phyloP scores from a whole-genome alignment of 2,888 invertebrate species.

The Microplitis manilae region DNA sequence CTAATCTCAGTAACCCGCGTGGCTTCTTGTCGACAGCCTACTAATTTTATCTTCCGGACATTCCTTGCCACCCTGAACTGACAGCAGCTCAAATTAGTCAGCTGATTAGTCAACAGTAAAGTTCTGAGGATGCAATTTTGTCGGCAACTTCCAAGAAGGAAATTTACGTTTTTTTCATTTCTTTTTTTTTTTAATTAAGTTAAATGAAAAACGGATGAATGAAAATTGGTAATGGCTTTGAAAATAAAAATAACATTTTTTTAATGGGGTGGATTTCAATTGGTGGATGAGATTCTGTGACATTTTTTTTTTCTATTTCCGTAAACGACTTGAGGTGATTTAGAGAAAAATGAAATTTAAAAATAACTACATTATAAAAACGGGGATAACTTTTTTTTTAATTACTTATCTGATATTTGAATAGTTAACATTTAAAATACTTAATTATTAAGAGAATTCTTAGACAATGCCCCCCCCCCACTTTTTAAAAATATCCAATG shows the following conservation, averaged over 20 bases:
- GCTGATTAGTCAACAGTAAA: conserved; percentile 56
- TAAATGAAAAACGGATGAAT: conserved; percentile 14
- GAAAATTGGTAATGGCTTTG: conserved; percentile 23
- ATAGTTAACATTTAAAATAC: too few species aligned
- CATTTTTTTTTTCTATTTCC: not conserved
- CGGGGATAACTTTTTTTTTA: not conserved
- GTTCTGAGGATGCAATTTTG: conserved; percentile 28
- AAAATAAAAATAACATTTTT: not conserved
- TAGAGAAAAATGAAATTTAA: not conserved
- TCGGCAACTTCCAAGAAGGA: conserved; percentile 15
- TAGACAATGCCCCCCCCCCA: too few species aligned
- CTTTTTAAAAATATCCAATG: too few species aligned
- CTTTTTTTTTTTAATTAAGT: conserved; percentile 1
- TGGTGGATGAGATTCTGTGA: not conserved
- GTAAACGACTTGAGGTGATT: not conserved
- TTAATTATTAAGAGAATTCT: too few species aligned
- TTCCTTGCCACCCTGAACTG: conserved; percentile 36
- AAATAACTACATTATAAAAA: not conserved
- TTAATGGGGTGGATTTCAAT: not conserved
- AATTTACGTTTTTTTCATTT: not conserved
- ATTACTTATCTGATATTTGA: not conserved
- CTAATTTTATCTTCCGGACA: conserved; percentile 41
- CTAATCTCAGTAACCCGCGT: conserved; percentile 32
- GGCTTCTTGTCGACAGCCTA: conserved; percentile 30
- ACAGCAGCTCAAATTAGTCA: conserved; percentile 59